A percentile compares a stretch with the other conserved stretches of the same genome.
Evolutionary conservation across 92 coral and sea anemone species (phyloP).

Genomic region (Chrysogorgia sp.): DNA sequence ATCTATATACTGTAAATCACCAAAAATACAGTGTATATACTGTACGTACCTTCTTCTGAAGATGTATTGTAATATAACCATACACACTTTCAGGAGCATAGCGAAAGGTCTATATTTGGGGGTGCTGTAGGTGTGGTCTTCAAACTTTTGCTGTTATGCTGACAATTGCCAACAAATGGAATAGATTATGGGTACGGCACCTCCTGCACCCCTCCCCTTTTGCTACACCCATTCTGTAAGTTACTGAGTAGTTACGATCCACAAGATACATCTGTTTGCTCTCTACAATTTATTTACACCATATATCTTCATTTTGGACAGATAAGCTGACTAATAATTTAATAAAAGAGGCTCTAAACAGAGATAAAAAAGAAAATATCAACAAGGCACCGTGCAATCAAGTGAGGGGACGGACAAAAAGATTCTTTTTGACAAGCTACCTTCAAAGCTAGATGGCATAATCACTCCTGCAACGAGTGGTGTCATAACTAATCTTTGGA

Average conservation of each 20-base stretch:
- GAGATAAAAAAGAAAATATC: slow-evolving; percentile 66
- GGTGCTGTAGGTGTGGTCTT: too few relatives aligned
- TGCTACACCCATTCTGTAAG: background rate
- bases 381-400: slow-evolving; percentile 52
- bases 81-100: too few relatives aligned
- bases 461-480: slow-evolving; percentile 57
- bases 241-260: background rate
- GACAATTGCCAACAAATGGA: slow-evolving; percentile 56
- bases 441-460: slow-evolving; percentile 57
- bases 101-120: too few relatives aligned
- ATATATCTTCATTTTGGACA: slow-evolving; percentile 25
- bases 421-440: slow-evolving; percentile 60
- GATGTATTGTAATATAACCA: too few relatives aligned
- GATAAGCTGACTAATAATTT: too few relatives aligned
- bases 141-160: too few relatives aligned
- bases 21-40: too few relatives aligned
- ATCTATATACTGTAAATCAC: too few relatives aligned
- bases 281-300: background rate
- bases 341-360: slow-evolving; percentile 55
- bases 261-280: too few relatives aligned
- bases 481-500: slow-evolving; percentile 61
- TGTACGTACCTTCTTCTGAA: too few relatives aligned
- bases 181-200: slow-evolving; percentile 11
- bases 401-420: too few relatives aligned
- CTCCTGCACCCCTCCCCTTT: too few relatives aligned